Percentiles rank a stretch among this genome's conserved stretches.
Evolutionary conservation across 2,888 invertebrate species (phyloP).

Genomic region (Dioctria rufipes): DNA sequence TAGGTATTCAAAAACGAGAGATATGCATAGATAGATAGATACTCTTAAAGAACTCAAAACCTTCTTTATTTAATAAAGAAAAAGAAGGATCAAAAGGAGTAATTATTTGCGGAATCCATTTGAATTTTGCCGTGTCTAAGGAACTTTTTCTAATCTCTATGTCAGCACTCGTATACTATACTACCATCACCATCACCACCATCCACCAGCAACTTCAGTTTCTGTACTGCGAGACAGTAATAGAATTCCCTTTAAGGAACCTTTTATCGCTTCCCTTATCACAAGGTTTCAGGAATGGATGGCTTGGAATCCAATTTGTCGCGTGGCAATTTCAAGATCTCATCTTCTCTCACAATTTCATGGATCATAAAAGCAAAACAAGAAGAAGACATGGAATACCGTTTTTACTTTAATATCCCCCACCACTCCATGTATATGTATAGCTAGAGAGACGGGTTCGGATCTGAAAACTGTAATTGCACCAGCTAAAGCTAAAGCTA

Average conservation of each 20-base stretch:
- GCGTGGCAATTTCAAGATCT: constrained; percentile 52
- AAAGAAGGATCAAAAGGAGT: constrained; percentile 41
- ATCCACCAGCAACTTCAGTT: background rate
- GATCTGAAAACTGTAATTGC: constrained; percentile 48
- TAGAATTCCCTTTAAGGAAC: constrained; percentile 52
- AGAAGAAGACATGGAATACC: constrained; percentile 45
- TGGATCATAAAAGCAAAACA: constrained; percentile 52
- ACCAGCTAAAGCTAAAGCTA: constrained; percentile 1
- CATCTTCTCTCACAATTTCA: constrained; percentile 53
- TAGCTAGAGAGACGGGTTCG: background rate
- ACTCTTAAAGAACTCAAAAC: background rate
- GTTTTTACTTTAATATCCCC: constrained; percentile 48
- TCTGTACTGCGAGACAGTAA: constrained; percentile 20
- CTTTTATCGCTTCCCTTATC: constrained; percentile 49
- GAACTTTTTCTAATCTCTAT: constrained; percentile 31
- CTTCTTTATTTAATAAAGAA: constrained; percentile 3
- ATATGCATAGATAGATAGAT: background rate
- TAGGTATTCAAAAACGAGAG: background rate
- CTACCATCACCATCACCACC: background rate
- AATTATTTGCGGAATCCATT: constrained; percentile 50
- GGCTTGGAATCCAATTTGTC: constrained; percentile 52
- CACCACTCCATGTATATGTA: background rate
- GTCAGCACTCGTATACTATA: constrained; percentile 16
- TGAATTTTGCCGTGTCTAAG: constrained; percentile 45
- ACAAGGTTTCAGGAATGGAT: constrained; percentile 46